Base-by-base conservation (phyloP, 2,888 invertebrate genomes). In the Trachelus tabidus region DNA sequence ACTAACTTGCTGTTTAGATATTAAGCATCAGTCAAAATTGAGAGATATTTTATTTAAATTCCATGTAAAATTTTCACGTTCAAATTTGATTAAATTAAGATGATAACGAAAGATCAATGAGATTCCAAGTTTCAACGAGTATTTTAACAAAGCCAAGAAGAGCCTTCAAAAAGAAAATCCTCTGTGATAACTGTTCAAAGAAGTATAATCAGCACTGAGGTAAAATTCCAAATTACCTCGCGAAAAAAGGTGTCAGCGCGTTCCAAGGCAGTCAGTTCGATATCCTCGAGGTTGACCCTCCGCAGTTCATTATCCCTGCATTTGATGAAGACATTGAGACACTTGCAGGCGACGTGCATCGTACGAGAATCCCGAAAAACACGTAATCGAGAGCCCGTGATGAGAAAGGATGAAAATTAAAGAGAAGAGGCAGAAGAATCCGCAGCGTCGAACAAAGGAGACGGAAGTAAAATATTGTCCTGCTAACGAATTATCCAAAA, bases 301-400 rank as follows among this genome's bases (percentile, higher is more conserved):
- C 93, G 93, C 89, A 94, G 93, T 87, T 92, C 92, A 83, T 92
- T 89, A 90, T 93, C 93, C 89, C 94, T 94, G 88, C 94, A 92
- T 91, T 94, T 94, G 85, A 95, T 93, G 85, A 93, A 92, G 86
- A 96, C 93, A 92, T 96, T 96, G 88, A 96, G 92, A 92, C 96
- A 96, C 93, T 95, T 95, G 92, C 96, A 96, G 89, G 95, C 94
- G 90, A 94, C 78, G 84, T 86, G 84, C 90, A 90, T 90, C 77
- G 86, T 89, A 73, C 40, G 40, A 40, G 40, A 40, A 40, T 40
- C 15, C 40, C 40, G 40, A 40, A 40, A 40, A 40, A 40, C 40
- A 40, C 15, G 40, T 40, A 40, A 15, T 4, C 40, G 15, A 15
- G 40, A 15, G 15, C 15, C 40, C 40, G 40, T 6, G 40, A 40